phyloP scores from a whole-genome alignment of 2,113 vertebrate species.

The Ciconia maguari region DNA sequence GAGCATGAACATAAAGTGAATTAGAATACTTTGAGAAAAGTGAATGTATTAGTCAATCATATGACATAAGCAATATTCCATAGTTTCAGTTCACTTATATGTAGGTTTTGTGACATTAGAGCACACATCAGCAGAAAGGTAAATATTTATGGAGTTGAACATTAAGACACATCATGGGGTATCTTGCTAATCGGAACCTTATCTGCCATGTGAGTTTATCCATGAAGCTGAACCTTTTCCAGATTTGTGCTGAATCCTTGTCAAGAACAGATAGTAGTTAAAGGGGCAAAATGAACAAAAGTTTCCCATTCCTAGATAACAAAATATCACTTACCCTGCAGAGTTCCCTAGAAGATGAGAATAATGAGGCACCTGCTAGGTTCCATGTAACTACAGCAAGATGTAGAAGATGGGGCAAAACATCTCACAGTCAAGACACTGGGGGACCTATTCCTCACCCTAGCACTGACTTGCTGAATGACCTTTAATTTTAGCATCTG shows the following conservation, averaged over 20 bases:
- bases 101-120: neutral
- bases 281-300: neutral
- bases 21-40: neutral
- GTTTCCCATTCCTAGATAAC: neutral
- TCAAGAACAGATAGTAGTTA: neutral
- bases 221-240: neutral
- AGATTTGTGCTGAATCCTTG: neutral
- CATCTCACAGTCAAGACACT: neutral
- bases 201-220: neutral
- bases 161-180: neutral
- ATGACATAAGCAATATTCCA: neutral
- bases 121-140: neutral
- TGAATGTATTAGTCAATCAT: neutral
- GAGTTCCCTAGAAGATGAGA: neutral
- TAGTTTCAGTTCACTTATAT: neutral
- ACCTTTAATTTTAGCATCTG: neutral
- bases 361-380: neutral
- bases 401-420: neutral
- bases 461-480: neutral
- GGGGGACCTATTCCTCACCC: neutral
- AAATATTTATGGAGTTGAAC: neutral
- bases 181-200: neutral
- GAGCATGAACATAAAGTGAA: neutral
- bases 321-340: neutral
- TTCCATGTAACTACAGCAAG: neutral